These are phyloP conservation scores for Gnathonemus longibarbis DNA, from an alignment of 2,113 vertebrate species.

Conservation along the genomic window DNA sequence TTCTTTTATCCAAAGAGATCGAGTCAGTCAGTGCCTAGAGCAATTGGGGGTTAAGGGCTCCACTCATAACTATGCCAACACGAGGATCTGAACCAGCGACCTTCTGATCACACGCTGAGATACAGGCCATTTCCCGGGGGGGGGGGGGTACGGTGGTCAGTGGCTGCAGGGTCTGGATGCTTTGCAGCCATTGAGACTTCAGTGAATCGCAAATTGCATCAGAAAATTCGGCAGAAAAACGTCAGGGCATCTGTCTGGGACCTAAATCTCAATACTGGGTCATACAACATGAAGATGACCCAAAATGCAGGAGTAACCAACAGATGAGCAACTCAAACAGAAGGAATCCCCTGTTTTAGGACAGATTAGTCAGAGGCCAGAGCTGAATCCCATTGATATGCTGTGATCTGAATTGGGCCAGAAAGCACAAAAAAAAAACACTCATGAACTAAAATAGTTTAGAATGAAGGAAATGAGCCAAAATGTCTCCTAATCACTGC, in stretches of 20 bases:
- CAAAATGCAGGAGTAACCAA: neutral
- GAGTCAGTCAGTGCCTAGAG: neutral
- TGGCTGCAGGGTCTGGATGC: neutral
- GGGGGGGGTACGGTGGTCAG: neutral
- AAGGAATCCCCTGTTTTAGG: neutral
- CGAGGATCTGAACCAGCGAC: neutral
- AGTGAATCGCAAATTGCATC: neutral
- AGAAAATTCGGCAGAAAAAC: neutral
- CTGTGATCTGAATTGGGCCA: neutral
- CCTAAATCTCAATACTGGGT: neutral
- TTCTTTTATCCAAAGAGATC: neutral
- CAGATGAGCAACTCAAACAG: neutral
- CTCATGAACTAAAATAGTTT: neutral
- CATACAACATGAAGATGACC: neutral
- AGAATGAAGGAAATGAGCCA: neutral
- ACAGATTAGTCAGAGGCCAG: neutral
- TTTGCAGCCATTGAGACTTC: neutral
- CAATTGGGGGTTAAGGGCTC: neutral
- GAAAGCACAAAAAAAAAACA: neutral
- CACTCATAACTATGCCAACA: neutral
- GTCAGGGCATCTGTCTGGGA: neutral
- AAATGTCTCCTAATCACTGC: neutral
- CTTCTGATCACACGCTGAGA: neutral
- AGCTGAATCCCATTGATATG: neutral
- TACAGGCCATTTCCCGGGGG: neutral